Evolutionary conservation across 1,140 invertebrate species (phyloP).

Genomic region (Tetranychus urticae): DNA sequence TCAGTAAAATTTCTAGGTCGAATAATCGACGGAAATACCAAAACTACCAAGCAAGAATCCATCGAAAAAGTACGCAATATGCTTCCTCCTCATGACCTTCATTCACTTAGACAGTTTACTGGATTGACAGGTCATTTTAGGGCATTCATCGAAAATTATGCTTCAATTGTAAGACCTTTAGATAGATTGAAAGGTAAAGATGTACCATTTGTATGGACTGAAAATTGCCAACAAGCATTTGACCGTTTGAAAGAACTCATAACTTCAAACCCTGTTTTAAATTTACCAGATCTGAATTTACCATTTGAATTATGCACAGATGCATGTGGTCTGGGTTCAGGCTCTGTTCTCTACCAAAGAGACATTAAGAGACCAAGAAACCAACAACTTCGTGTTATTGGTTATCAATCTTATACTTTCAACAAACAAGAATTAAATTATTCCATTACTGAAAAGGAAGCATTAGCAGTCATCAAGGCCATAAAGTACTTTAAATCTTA

Average conservation of each 20-base stretch:
- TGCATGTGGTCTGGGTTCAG: conserved; percentile 8
- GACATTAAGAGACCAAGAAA: conserved; percentile 1
- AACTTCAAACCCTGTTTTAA: background rate
- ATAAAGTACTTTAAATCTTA: conserved; percentile 19
- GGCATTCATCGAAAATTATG: conserved; percentile 14
- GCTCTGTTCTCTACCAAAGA: conserved; percentile 7
- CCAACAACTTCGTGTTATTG: conserved; percentile 7
- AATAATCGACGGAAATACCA: too few relatives aligned
- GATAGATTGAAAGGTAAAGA: background rate
- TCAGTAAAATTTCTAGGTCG: too few relatives aligned
- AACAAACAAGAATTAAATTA: conserved; percentile 19
- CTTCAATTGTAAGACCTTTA: conserved; percentile 13
- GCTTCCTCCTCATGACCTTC: background rate
- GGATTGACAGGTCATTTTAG: conserved; percentile 4
- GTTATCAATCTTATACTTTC: conserved; percentile 18
- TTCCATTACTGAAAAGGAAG: conserved; percentile 22
- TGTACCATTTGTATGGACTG: background rate
- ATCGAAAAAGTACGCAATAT: too few relatives aligned
- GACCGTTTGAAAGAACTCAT: background rate
- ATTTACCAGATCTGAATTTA: background rate
- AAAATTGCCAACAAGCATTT: background rate
- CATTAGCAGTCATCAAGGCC: conserved; percentile 20
- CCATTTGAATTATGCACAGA: conserved; percentile 10
- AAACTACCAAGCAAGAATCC: too few relatives aligned
- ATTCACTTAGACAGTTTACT: background rate